phyloP scores from a whole-genome alignment of 1,140 invertebrate genomes.

The Contarinia nasturtii region DNA sequence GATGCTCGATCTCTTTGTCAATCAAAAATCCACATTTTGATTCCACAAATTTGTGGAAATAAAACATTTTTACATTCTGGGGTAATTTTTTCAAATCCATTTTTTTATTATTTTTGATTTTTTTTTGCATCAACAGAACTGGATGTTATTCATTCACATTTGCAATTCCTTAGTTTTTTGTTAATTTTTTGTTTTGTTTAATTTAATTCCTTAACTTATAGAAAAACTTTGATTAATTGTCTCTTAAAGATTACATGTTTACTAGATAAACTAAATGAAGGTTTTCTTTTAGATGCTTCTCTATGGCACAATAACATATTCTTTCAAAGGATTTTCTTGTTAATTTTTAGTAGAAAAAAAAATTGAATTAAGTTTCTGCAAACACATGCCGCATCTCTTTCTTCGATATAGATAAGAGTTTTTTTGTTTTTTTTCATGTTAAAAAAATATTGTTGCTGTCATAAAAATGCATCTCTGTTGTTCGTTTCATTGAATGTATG shows the following conservation, averaged over 20 bases:
- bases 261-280: constrained; percentile 10
- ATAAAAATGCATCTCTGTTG: too few relatives aligned
- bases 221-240: background rate
- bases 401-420: too few relatives aligned
- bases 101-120: too few relatives aligned
- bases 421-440: too few relatives aligned
- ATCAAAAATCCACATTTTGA: background rate
- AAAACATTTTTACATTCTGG: too few relatives aligned
- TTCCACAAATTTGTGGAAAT: too few relatives aligned
- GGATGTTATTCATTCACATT: too few relatives aligned
- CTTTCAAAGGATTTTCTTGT: background rate
- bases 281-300: constrained; percentile 7
- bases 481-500: too few relatives aligned
- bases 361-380: background rate
- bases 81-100: too few relatives aligned
- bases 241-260: constrained; percentile 12
- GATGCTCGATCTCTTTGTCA: background rate
- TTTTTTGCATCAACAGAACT: too few relatives aligned
- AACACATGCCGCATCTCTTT: constrained; percentile 2
- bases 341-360: background rate
- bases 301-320: constrained; percentile 8
- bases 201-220: background rate
- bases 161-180: too few relatives aligned
- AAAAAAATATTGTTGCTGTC: too few relatives aligned
- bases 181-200: background rate